phyloP scores from a whole-genome alignment of 2,113 vertebrate genomes.

The Aptenodytes patagonicus region DNA sequence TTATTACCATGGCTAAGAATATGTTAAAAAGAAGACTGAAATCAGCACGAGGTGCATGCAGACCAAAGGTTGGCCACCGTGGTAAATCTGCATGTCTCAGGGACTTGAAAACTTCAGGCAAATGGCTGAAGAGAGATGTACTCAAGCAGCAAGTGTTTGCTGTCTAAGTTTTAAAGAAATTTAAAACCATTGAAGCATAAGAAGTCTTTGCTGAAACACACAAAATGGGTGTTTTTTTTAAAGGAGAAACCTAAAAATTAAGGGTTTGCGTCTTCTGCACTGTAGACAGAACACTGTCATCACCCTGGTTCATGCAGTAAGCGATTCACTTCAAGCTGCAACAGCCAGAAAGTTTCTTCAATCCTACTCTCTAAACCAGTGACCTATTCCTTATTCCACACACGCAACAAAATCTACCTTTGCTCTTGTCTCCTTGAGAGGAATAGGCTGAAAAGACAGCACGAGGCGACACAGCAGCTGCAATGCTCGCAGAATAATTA shows the following conservation, averaged over 20 bases:
- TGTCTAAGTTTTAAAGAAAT: background rate
- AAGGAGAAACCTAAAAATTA: background rate
- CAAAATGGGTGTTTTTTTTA: background rate
- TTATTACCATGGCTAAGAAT: background rate
- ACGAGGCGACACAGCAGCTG: constrained; percentile 88
- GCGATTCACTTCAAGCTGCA: background rate
- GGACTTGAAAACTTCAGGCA: background rate
- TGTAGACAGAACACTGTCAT: background rate
- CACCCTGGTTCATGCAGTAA: background rate
- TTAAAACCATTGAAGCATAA: background rate
- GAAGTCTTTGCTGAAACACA: background rate
- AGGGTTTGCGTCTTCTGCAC: background rate
- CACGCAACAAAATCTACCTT: constrained; percentile 75
- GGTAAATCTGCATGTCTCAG: background rate
- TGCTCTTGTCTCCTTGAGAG: constrained; percentile 77
- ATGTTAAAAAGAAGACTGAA: background rate
- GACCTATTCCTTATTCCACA: background rate
- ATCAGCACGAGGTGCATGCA: background rate
- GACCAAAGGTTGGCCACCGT: background rate
- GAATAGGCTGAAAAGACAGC: constrained; percentile 89
- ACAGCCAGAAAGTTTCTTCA: background rate
- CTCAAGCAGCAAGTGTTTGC: background rate
- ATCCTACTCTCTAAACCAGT: background rate
- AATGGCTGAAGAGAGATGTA: background rate
- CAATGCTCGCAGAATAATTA: constrained; percentile 88